These are phyloP conservation scores for Aradophagus sp. DNA, from an alignment of 1,140 invertebrate species.

Conservation along the genomic window DNA sequence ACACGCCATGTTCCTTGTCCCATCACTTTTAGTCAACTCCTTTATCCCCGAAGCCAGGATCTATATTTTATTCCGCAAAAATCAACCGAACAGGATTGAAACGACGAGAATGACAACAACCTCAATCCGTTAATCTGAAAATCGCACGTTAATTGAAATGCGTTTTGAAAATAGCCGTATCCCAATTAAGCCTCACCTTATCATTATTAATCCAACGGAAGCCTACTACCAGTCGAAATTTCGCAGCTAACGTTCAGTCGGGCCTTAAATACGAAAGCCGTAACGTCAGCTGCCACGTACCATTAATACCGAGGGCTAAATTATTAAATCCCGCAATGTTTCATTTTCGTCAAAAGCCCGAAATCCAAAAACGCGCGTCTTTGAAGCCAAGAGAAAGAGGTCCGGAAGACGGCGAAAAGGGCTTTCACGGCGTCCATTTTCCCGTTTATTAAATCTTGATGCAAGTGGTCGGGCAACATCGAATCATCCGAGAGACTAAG, in stretches of 20 bases:
- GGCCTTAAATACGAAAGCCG: constrained; percentile 17
- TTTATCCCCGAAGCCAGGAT: constrained; percentile 17
- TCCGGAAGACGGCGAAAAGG: constrained; percentile 15
- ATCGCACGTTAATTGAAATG: no score
- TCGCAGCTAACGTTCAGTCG: no score
- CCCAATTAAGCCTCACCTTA: no score
- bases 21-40: constrained; percentile 27
- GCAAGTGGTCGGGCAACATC: constrained; percentile 24
- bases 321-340: constrained; percentile 42
- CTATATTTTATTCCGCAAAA: constrained; percentile 25
- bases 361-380: constrained; percentile 22
- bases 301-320: constrained; percentile 33
- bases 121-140: no score
- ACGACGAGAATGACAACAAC: no score
- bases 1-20: constrained; percentile 27
- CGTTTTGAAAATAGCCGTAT: no score
- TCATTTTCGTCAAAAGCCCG: constrained; percentile 27
- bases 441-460: constrained; percentile 39
- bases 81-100: no score
- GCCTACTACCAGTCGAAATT: no score
- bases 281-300: constrained; percentile 11
- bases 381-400: constrained; percentile 19
- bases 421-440: constrained; percentile 23
- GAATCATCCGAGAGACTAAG: constrained; percentile 20
- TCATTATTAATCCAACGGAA: no score